A percentile compares a stretch with the other conserved stretches of the same genome.
phyloP scores from a whole-genome alignment of 2,113 vertebrate species.

The Lanius collurio region DNA sequence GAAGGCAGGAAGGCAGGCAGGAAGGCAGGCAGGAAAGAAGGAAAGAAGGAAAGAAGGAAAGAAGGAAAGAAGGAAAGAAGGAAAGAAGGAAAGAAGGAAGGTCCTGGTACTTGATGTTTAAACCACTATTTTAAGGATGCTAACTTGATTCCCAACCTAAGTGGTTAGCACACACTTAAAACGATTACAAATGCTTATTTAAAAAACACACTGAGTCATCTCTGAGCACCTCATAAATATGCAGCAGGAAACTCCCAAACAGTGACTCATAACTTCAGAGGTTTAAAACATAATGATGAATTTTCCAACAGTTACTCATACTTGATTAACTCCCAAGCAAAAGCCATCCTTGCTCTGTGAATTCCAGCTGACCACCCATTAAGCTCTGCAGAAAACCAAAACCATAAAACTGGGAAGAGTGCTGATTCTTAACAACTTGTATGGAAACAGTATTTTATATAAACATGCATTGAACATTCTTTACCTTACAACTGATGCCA shows the following conservation, averaged over 20 bases:
- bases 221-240: conserved; percentile 45
- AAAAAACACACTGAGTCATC: conserved; percentile 50
- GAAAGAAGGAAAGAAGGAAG: background rate
- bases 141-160: background rate
- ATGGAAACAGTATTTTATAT: background rate
- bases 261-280: conserved; percentile 50
- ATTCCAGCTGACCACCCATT: background rate
- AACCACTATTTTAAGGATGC: background rate
- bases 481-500: background rate
- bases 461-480: background rate
- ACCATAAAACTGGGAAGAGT: background rate
- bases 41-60: background rate
- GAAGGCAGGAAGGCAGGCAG: background rate
- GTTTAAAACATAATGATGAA: conserved; percentile 5
- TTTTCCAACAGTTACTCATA: conserved; percentile 43
- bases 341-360: background rate
- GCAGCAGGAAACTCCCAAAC: conserved; percentile 62
- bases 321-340: background rate
- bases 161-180: background rate
- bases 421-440: background rate
- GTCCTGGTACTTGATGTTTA: background rate
- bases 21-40: background rate
- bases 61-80: background rate
- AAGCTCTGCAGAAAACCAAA: background rate
- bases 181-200: conserved; percentile 31